Conservation (phyloP, 2,888 invertebrate genomes). For the Eristalis tenax region DNA sequence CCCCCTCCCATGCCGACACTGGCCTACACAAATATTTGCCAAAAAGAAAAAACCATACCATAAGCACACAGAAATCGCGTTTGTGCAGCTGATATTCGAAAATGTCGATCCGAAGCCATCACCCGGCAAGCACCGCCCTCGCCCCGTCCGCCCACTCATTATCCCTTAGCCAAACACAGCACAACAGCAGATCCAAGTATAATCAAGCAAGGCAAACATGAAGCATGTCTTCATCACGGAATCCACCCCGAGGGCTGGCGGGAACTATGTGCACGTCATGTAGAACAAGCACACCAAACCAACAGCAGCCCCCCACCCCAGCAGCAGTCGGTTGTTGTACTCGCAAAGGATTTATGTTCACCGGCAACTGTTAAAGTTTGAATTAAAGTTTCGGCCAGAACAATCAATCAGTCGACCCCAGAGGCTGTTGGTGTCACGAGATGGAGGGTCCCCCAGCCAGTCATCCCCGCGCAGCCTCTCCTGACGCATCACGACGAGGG, state of each 20-base stretch:
- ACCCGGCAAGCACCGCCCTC: background rate
- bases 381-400: constrained; percentile 49
- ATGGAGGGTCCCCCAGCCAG: background rate
- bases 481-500: background rate
- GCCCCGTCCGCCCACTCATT: constrained; percentile 39
- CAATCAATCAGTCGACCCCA: constrained; percentile 51
- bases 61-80: constrained; percentile 16
- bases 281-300: background rate
- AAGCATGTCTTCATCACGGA: constrained; percentile 52
- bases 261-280: constrained; percentile 29
- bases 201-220: constrained; percentile 66
- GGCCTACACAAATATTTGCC: constrained; percentile 27
- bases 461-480: background rate
- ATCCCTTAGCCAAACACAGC: constrained; percentile 57
- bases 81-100: constrained; percentile 44
- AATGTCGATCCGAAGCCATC: constrained; percentile 9
- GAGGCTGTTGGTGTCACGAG: constrained; percentile 8
- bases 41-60: constrained; percentile 39
- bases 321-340: constrained; percentile 7
- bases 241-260: constrained; percentile 35
- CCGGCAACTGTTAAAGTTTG: constrained; percentile 26
- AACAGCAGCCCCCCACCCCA: too few species aligned
- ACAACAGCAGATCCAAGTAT: constrained; percentile 20
- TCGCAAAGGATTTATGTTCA: constrained; percentile 46
- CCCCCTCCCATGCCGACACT: background rate